Percentiles rank a stretch among this genome's conserved stretches.
These are phyloP conservation scores for Artibeus jamaicensis DNA, from an alignment of 2,797 vertebrate species.

Conservation along the genomic window DNA sequence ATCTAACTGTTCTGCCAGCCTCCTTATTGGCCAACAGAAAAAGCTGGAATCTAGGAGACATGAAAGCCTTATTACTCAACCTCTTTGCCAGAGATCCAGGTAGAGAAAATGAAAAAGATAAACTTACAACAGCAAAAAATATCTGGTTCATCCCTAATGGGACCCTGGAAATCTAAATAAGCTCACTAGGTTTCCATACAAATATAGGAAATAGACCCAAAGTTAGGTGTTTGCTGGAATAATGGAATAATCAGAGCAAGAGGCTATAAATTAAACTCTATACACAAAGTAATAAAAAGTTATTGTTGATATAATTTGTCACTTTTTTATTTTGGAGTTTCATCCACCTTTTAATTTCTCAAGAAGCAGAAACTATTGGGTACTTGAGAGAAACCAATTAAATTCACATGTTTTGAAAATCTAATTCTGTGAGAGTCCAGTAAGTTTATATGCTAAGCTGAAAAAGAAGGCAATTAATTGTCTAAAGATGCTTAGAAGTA, in stretches of 20 bases:
- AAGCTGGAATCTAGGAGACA: not conserved
- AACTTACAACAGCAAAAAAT: not conserved
- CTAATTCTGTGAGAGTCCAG: not conserved
- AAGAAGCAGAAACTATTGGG: not conserved
- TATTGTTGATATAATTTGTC: not conserved
- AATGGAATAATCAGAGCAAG: not conserved
- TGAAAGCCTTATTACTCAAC: not conserved
- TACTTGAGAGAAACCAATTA: not conserved
- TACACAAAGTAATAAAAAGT: not conserved
- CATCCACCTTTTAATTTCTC: not conserved
- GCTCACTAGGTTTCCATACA: not conserved
- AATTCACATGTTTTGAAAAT: not conserved
- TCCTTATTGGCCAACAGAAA: not conserved
- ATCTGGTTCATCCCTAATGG: not conserved
- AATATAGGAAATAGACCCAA: not conserved
- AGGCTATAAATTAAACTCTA: not conserved
- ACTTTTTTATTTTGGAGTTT: not conserved
- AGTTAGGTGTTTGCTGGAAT: not conserved
- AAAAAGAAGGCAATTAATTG: conserved; percentile 32
- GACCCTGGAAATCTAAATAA: not conserved
- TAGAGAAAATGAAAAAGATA: not conserved
- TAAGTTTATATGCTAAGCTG: not conserved
- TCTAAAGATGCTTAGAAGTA: not conserved
- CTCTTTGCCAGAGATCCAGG: not conserved
- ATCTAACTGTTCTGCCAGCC: not conserved